Evolutionary conservation across 2,797 vertebrate species (phyloP).

Genomic region (Morelia viridis): DNA sequence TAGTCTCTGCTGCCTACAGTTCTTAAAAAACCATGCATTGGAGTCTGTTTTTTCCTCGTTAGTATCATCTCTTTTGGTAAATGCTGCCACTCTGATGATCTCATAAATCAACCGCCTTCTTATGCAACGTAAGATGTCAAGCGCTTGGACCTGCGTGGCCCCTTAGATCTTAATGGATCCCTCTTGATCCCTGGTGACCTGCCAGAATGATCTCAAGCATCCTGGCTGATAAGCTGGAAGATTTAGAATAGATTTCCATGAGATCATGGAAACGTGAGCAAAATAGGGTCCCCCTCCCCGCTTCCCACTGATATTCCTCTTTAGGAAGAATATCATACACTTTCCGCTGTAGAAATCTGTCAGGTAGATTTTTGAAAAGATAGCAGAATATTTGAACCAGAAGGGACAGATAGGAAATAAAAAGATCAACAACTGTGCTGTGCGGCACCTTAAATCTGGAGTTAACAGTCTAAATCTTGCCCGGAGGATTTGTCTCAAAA

Average conservation of each 20-base stretch:
- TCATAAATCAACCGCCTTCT: no score
- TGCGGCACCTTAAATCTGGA: not conserved
- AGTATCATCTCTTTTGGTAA: not conserved
- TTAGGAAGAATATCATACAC: accelerated
- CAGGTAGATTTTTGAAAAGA: slow-evolving; percentile 9
- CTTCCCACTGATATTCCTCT: slow-evolving; percentile 23
- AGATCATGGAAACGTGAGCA: no score
- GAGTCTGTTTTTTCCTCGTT: not conserved
- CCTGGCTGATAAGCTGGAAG: not conserved
- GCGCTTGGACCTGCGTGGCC: no score
- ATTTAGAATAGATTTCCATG: no score
- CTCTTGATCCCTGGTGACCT: no score
- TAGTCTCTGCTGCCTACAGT: not conserved
- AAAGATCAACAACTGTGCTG: slow-evolving; percentile 13
- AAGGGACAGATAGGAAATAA: not conserved
- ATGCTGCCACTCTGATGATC: slow-evolving; percentile 8
- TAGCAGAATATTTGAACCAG: not conserved
- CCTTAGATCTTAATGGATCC: no score
- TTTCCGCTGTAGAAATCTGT: not conserved
- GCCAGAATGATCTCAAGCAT: not conserved
- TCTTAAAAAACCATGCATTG: not conserved
- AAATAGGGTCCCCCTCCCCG: not conserved
- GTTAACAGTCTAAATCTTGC: not conserved
- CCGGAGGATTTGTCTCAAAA: slow-evolving; percentile 29
- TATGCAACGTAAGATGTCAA: no score